Evolutionary conservation across 2,888 invertebrate species (phyloP), one percentile per base, ranked within the genome.

Genomic region (Prosopocoilus inquinatus): DNA sequence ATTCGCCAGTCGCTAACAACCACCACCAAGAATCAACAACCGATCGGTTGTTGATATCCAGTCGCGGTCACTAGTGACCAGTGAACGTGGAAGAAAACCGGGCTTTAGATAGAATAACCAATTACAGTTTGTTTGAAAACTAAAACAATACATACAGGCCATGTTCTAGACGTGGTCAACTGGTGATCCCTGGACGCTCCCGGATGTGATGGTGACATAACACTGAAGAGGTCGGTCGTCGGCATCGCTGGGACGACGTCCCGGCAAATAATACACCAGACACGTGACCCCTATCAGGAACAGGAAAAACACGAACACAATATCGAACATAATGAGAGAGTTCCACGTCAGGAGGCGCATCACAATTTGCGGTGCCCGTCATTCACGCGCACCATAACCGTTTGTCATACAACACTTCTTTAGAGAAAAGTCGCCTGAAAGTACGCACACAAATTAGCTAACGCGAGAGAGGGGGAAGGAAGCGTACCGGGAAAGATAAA

Each of bases 281-380:
- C 90, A 90, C 64, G 90, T 90, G 69, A 91, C 89, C 65, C 89
- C 90, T 72, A 90, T 87, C 76, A 91, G 85, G 80, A 91, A 90
- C 75, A 91, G 82, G 82, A 91, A 90, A 80, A 90, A 90, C 80
- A 90, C 84, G 82, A 91, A 91, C 79, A 90, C 90, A 78, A 90
- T 86, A 81, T 91, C 90, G 83, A 91, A 91, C 89, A 90, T 90
- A 82, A 90, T 86, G 78, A 91, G 84, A 73, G 90, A 90, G 81
- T 90, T 90, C 80, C 90, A 84, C 84, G 89, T 89, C 85, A 90
- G 84, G 76, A 90, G 83, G 85, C 89, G 89, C 90, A 91, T 90
- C 81, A 82, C 83, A 82, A 60, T 57, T 55, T 57, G 32, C 56
- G 55, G 61, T 60, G 57, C 58, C 53, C 63, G 62, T 62, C 63